A percentile compares a stretch with the other conserved stretches of the same genome.
phyloP scores from a whole-genome alignment of 1,140 invertebrate species.

The Bradynema listronoti region DNA sequence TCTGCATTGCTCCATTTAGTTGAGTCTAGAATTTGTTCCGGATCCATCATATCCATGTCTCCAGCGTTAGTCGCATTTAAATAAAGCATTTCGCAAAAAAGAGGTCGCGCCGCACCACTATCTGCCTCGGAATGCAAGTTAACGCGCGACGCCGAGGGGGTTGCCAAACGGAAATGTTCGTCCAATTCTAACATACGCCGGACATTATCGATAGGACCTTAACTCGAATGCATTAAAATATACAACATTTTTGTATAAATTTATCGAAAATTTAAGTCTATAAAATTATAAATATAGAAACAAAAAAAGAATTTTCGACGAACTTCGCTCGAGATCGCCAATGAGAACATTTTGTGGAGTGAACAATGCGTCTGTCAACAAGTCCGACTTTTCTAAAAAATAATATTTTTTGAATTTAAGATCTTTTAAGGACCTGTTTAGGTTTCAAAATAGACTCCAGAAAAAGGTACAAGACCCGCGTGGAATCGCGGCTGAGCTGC shows the following conservation, averaged over 20 bases:
- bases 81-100: slow-evolving; percentile 48
- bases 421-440: too few relatives aligned
- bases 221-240: too few relatives aligned
- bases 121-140: not conserved
- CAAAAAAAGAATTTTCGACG: not conserved
- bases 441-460: too few relatives aligned
- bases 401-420: too few relatives aligned
- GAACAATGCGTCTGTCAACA: slow-evolving; percentile 29
- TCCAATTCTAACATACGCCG: slow-evolving; percentile 26
- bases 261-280: slow-evolving; percentile 6
- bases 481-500: too few relatives aligned
- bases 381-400: too few relatives aligned
- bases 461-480: too few relatives aligned
- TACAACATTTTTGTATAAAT: not conserved
- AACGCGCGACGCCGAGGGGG: not conserved
- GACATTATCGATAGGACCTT: slow-evolving; percentile 45
- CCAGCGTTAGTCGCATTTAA: slow-evolving; percentile 26
- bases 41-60: not conserved
- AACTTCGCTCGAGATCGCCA: slow-evolving; percentile 31
- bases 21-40: too few relatives aligned
- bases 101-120: slow-evolving; percentile 16
- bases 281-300: not conserved
- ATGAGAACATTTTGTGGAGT: slow-evolving; percentile 28
- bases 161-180: not conserved
- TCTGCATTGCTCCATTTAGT: too few relatives aligned